A percentile compares a stretch with the other conserved stretches of the same genome.
Conservation (phyloP, 30 jellyfish, hydroid and myxozoan genomes). For the Nemopilema nomurai region DNA sequence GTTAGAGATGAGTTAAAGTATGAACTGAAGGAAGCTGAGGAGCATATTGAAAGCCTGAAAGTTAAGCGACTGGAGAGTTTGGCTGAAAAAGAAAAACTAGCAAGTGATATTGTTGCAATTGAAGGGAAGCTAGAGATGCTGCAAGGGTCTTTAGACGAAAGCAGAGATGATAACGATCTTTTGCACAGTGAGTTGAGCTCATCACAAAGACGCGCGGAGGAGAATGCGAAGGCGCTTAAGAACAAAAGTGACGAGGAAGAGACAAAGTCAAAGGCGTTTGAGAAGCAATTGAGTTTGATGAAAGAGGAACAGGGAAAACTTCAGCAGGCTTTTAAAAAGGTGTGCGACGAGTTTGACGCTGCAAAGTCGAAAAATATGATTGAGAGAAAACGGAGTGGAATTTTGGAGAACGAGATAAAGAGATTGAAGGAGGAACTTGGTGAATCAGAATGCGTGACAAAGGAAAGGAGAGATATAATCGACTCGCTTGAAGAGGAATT, state of each 20-base stretch:
- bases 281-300: conserved; percentile 20
- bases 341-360: conserved; percentile 26
- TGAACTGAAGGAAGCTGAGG: conserved; percentile 25
- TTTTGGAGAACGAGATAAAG: conserved; percentile 34
- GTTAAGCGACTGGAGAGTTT: conserved; percentile 9
- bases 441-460: conserved; percentile 13
- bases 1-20: conserved; percentile 4
- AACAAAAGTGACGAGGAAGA: conserved; percentile 19
- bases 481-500: conserved; percentile 44
- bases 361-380: conserved; percentile 8
- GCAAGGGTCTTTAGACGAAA: conserved; percentile 47
- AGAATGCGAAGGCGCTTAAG: conserved; percentile 15
- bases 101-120: conserved; percentile 38
- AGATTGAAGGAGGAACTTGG: conserved; percentile 48
- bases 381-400: conserved; percentile 27
- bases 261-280: not conserved
- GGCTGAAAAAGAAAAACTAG: conserved; percentile 38
- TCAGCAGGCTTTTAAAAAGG: conserved; percentile 28
- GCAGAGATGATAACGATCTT: conserved; percentile 16
- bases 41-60: conserved; percentile 5
- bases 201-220: conserved; percentile 41
- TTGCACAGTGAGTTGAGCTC: conserved; percentile 36
- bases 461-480: conserved; percentile 33
- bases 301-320: conserved; percentile 42
- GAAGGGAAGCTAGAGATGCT: conserved; percentile 47